Conservation (phyloP, 2,797 vertebrate species). For the Chelidonichthys spinosus region DNA sequence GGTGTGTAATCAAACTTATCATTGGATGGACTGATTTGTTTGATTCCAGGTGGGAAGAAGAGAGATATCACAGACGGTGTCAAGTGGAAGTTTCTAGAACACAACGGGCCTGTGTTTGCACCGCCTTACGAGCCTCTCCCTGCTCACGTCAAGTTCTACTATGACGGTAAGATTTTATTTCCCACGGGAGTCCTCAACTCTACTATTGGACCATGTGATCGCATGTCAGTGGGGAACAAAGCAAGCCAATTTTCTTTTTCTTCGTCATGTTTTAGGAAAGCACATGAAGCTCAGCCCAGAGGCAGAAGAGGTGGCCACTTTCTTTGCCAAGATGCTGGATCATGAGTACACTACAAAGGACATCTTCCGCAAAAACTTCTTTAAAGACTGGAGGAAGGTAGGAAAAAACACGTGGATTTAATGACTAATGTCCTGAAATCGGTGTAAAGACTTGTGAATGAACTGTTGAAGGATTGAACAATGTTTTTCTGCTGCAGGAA, state of each 20-base stretch:
- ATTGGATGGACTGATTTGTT: slow-evolving; percentile 12
- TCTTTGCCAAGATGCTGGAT: slow-evolving; percentile 99
- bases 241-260: neutral
- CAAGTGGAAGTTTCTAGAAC: slow-evolving; percentile 98
- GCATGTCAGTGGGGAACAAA: neutral
- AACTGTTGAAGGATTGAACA: neutral
- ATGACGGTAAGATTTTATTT: slow-evolving; percentile 89
- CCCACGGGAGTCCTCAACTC: neutral
- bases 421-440: neutral
- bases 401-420: neutral
- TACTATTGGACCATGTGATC: neutral
- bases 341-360: slow-evolving; percentile 99
- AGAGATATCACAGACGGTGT: slow-evolving; percentile 94
- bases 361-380: slow-evolving; percentile 98
- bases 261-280: slow-evolving; percentile 85
- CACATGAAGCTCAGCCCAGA: slow-evolving; percentile 91
- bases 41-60: slow-evolving; percentile 95
- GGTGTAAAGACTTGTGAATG: neutral
- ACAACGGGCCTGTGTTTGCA: slow-evolving; percentile 98
- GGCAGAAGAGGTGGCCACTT: slow-evolving; percentile 97
- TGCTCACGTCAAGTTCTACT: slow-evolving; percentile 93
- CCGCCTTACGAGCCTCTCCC: slow-evolving; percentile 95
- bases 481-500: slow-evolving; percentile 84
- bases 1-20: slow-evolving; percentile 13
- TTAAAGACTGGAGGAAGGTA: slow-evolving; percentile 99